A percentile compares a stretch with the other conserved stretches of the same genome.
phyloP scores from a whole-genome alignment of 2,113 vertebrate species.

The Pavo muticus region DNA sequence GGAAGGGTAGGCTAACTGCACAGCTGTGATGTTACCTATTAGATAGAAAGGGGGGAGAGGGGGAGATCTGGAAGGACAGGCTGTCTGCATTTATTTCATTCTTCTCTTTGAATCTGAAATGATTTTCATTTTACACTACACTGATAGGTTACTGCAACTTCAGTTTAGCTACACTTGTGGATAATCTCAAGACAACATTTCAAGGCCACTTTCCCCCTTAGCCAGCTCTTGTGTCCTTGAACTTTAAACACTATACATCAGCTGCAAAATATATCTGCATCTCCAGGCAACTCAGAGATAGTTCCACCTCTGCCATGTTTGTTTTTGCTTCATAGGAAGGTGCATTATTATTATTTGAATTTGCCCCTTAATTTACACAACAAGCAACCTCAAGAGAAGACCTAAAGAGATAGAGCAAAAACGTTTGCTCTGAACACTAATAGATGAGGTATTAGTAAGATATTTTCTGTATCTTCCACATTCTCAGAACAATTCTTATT shows the following conservation, averaged over 20 bases:
- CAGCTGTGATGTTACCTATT: neutral
- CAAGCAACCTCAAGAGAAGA: neutral
- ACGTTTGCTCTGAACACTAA: neutral
- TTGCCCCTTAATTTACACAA: neutral
- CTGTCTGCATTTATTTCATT: neutral
- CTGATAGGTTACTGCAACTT: neutral
- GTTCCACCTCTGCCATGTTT: neutral
- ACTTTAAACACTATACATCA: neutral
- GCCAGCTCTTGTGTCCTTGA: neutral
- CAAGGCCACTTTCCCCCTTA: neutral
- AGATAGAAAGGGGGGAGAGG: neutral
- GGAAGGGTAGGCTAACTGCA: neutral
- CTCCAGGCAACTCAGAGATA: neutral
- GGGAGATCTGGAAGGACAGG: neutral
- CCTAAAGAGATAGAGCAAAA: neutral
- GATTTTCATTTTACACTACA: neutral
- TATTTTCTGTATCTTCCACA: neutral
- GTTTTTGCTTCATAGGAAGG: neutral
- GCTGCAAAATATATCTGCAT: neutral
- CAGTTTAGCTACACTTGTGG: neutral
- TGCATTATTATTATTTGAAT: neutral
- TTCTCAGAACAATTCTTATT: neutral
- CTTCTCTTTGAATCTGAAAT: neutral
- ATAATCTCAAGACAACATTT: neutral
- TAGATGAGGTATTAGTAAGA: neutral